Base-by-base conservation (phyloP, 1,140 invertebrate genomes). In the Drosophila erecta region DNA sequence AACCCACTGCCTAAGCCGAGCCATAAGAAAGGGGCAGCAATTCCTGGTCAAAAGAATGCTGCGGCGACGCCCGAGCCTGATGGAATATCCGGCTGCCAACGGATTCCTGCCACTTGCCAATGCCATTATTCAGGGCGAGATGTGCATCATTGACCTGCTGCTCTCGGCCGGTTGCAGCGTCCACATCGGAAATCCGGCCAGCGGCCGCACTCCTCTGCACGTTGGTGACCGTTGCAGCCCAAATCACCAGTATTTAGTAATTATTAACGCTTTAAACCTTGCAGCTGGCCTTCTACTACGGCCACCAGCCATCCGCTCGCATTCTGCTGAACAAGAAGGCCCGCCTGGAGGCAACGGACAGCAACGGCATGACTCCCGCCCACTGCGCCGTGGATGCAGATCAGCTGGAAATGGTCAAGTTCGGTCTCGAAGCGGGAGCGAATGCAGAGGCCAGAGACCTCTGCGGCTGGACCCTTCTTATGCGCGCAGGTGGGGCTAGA, bases 1-100 rank as follows among this genome's bases (percentile, higher is more conserved):
- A 20, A 81, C 91, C 4, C 77, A 76, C 14, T 80, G 79, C 22
- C 53, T 92, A 43, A 76, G 87, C 66, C 81, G 89, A 2, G 90
- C 91, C 53, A 92, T 92, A 35, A 81, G 58, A 41, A 92, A 92
- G 33, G 90, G 86, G 4, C 89, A 92, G 46, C 90, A 92, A 27
- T 92, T 92, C 70, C 60, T 92, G 65, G 87, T 92, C 3, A 92
- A 92, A 41, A 89, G 91, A 12, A 90, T 92, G 65, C 56, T 92
- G 24, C 90, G 89, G 6, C 72, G 85, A 2, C 77, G 91, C 2
- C 85, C 90, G 12, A 91, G 75, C 20, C 57, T 92, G 14, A 73
- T 91, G 24, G 91, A 90, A 14, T 89, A 83, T 46, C 91, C 91
- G 0, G 86, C 77, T 6, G 53, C 89, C 2, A 92, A 91, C 55